A percentile compares a stretch with the other conserved stretches of the same genome.
Conservation (phyloP, 2,113 vertebrate genomes). For the Elgaria multicarinata region DNA sequence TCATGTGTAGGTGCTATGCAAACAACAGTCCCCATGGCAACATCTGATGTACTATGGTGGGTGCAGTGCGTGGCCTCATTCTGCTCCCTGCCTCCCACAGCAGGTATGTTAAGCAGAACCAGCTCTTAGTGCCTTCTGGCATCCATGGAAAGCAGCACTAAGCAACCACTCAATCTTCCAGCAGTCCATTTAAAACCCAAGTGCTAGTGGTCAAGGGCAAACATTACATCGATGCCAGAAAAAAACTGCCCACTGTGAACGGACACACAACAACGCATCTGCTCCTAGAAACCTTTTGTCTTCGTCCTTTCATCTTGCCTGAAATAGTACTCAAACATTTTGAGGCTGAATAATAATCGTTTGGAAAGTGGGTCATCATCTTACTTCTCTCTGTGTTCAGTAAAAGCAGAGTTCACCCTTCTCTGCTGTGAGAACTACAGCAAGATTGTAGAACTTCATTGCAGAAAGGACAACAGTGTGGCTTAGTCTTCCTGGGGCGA, state of each 20-base stretch:
- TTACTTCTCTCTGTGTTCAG: not conserved
- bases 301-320: not conserved
- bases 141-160: not conserved
- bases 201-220: not conserved
- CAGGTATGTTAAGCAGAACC: not conserved
- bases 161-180: not conserved
- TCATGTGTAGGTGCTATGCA: not conserved
- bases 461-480: not conserved
- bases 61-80: not conserved
- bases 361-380: conserved; percentile 29
- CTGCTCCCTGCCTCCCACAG: not conserved
- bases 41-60: not conserved
- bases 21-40: not conserved
- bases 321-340: conserved; percentile 42
- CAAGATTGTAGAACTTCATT: conserved; percentile 16
- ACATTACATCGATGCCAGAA: not conserved
- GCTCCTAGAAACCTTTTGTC: not conserved
- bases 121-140: not conserved
- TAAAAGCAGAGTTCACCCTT: conserved; percentile 31
- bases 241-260: conserved; percentile 12
- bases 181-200: not conserved
- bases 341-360: conserved; percentile 15
- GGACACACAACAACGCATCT: not conserved
- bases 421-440: not conserved
- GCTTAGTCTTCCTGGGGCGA: conserved; percentile 40